These are phyloP conservation scores for Pomacea maculata DNA, from an alignment of 1,140 invertebrate genomes.

Conservation along the genomic window DNA sequence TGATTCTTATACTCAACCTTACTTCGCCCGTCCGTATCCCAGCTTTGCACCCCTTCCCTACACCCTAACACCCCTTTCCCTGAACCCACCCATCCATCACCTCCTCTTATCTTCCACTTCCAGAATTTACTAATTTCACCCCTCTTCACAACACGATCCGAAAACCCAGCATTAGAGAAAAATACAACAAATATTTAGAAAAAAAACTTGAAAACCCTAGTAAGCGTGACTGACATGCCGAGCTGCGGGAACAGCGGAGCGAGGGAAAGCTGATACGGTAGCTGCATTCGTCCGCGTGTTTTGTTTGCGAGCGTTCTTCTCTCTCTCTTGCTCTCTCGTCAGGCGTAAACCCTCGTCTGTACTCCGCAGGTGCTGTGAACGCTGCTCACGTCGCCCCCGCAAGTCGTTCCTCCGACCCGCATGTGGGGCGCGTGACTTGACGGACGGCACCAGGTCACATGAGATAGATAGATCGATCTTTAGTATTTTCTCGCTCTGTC, in stretches of 20 bases:
- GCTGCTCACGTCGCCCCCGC: too few species aligned
- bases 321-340: not conserved
- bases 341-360: not conserved
- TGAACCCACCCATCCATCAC: not conserved
- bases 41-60: not conserved
- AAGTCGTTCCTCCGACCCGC: too few species aligned
- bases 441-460: too few species aligned
- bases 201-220: not conserved
- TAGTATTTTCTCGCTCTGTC: too few species aligned
- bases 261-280: not conserved
- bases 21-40: not conserved
- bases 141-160: not conserved
- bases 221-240: slow-evolving; percentile 9
- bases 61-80: not conserved
- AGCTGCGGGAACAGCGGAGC: slow-evolving; percentile 5
- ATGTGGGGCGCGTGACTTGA: too few species aligned
- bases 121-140: too few species aligned
- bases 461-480: not conserved
- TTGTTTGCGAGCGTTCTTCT: not conserved
- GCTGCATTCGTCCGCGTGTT: not conserved
- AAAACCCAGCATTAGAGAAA: not conserved
- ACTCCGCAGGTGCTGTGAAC: too few species aligned
- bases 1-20: not conserved
- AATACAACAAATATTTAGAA: not conserved
- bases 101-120: too few species aligned